Conservation (phyloP, 1,140 invertebrate species). For the Aphelenchoides fujianensis region DNA sequence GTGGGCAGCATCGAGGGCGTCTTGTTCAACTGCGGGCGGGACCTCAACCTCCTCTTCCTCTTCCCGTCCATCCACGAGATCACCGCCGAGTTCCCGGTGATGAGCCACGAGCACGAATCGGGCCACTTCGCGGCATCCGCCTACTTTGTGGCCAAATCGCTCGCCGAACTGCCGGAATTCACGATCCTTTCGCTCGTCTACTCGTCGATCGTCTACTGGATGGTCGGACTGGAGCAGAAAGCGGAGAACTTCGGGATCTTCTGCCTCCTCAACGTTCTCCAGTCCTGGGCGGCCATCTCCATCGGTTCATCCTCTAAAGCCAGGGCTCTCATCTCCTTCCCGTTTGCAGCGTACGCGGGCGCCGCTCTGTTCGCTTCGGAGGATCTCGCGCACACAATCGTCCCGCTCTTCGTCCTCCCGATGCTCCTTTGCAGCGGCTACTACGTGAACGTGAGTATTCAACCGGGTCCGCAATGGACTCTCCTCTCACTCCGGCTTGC, state of each 20-base stretch:
- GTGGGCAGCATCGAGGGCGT: conserved; percentile 91
- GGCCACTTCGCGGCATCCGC: conserved; percentile 86
- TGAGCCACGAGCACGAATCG: conserved; percentile 81
- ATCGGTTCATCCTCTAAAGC: conserved; percentile 35
- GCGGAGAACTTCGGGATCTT: conserved; percentile 36
- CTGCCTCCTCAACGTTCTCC: conserved; percentile 34
- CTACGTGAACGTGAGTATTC: conserved; percentile 26
- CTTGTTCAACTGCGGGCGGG: conserved; percentile 84
- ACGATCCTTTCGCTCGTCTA: conserved; percentile 45
- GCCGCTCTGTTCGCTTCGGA: conserved; percentile 16
- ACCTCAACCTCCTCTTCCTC: conserved; percentile 68
- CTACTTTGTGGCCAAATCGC: conserved; percentile 81
- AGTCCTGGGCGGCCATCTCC: conserved; percentile 43
- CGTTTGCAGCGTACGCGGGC: conserved; percentile 24
- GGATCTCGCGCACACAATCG: conserved; percentile 14
- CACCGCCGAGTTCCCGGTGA: conserved; percentile 81
- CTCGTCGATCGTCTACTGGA: conserved; percentile 48
- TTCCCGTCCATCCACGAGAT: conserved; percentile 73
- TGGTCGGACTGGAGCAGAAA: conserved; percentile 29
- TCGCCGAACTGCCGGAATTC: conserved; percentile 65
- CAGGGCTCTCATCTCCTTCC: neutral
- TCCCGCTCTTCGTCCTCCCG: conserved; percentile 16
- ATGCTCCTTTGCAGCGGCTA: conserved; percentile 31
- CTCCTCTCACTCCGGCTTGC: no score
- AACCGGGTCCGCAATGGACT: no score